Evolutionary conservation across 2,888 invertebrate species (phyloP).

Genomic region (Lacanobia wlatinum): DNA sequence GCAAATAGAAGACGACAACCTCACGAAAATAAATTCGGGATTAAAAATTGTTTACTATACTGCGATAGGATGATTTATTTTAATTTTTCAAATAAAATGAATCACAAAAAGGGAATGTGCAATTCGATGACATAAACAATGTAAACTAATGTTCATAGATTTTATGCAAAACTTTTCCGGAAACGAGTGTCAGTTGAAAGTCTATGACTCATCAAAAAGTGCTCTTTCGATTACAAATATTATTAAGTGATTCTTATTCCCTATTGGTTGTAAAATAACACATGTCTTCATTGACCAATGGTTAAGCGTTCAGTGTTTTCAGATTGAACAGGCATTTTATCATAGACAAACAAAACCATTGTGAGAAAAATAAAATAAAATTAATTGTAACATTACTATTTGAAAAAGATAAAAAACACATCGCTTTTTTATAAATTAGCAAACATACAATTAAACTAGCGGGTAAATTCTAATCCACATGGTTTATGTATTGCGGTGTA

Average conservation of each 20-base stretch:
- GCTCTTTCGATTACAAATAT: constrained; percentile 75
- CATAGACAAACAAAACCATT: constrained; percentile 54
- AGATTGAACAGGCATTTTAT: background rate
- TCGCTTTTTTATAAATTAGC: no score
- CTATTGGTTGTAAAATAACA: constrained; percentile 55
- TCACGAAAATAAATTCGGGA: constrained; percentile 10
- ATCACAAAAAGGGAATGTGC: constrained; percentile 41
- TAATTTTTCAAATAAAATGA: constrained; percentile 14
- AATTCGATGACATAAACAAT: constrained; percentile 77
- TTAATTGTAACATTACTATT: background rate
- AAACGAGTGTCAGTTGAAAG: constrained; percentile 89
- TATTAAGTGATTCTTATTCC: constrained; percentile 27
- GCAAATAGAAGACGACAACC: constrained; percentile 29
- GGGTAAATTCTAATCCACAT: no score
- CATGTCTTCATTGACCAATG: constrained; percentile 57
- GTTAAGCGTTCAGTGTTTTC: constrained; percentile 54
- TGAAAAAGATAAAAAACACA: background rate
- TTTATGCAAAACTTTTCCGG: constrained; percentile 84
- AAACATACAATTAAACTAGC: no score
- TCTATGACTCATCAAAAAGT: constrained; percentile 87
- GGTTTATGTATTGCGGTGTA: no score
- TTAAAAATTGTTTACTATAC: background rate
- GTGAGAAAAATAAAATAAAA: background rate
- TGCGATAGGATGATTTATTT: background rate
- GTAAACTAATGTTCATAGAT: constrained; percentile 79